Evolutionary conservation across 35 echinoderm and acorn worm genomes (phyloP), one percentile per base, ranked within the genome.

Genomic region (Strongylocentrotus purpuratus): DNA sequence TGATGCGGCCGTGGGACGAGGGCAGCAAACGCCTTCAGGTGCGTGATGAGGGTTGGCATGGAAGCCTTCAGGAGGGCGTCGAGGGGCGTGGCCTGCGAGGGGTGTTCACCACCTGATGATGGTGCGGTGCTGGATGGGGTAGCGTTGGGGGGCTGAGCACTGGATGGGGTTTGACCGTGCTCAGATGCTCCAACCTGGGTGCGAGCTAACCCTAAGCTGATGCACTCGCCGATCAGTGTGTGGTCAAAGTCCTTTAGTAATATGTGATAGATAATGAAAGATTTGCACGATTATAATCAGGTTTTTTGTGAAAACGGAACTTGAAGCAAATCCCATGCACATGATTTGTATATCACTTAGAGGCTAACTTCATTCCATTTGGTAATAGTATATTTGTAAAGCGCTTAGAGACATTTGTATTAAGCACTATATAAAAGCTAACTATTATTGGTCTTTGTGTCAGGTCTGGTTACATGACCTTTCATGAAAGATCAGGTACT

Each of bases 161-260:
- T 85, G 33, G 48, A 94, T 50, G 31, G 94, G 65, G 22, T 78
- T 28, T 78, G 65, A 78, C 15, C 65, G 33, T 97, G 91, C 45
- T 93, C 91, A 20, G 95, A 33, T 31, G 85, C 86, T 86, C 95
- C 92, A n/a, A 93, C 94, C 55, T 97, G 32, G 7, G 98, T 97
- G 45, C 96, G 93, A 45, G 96, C 95, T 85, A 99, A 87, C 6
- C 98, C 98, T 1, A 99, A 87, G 22, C 96, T 87, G 85, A 99
- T 94, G 85, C 97, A 99, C 33, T 98, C 98, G 58, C 86, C 94
- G 22, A 99, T 94, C 32, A 98, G 94, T 8, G 95, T 94, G 46
- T 32, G 91, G 85, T 96, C 95, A 93, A 99, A 99, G 31, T 98
- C 97, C 98, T 99, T 71, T 32, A 88, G 71, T 61, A 85, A 4